Conservation (phyloP, 37 sponge, comb jelly and placozoan genomes). For the Geodia barretti region DNA sequence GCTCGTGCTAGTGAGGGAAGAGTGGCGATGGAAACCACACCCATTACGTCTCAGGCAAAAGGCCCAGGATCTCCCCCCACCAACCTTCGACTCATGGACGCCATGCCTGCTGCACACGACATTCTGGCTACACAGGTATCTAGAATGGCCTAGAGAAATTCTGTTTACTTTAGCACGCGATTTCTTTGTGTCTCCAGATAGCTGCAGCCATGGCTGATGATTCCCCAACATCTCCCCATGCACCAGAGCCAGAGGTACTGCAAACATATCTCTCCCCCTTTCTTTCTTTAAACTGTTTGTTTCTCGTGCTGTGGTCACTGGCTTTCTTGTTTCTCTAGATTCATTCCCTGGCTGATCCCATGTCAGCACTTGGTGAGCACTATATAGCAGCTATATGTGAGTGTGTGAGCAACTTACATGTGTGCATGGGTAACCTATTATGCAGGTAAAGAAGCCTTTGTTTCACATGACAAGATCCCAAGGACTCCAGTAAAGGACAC, state of each 20-base stretch:
- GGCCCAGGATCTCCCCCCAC: background rate
- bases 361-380: slow-evolving; percentile 45
- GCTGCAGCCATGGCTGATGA: slow-evolving; percentile 27
- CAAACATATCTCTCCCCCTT: background rate
- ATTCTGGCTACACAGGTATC: slow-evolving; percentile 49
- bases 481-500: slow-evolving; percentile 50
- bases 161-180: background rate
- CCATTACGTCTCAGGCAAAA: background rate
- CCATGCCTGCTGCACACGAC: slow-evolving; percentile 28
- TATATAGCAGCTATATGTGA: background rate
- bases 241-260: background rate
- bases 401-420: too few species aligned
- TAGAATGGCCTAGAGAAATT: background rate
- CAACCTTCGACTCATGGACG: background rate
- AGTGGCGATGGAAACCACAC: background rate
- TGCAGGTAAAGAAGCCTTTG: slow-evolving; percentile 47
- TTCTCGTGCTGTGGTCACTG: background rate
- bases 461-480: slow-evolving; percentile 36
- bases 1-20: background rate
- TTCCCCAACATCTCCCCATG: background rate
- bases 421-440: background rate
- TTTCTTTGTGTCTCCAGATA: slow-evolving; percentile 19
- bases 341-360: slow-evolving; percentile 39
- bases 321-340: background rate
- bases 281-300: background rate